Conservation (phyloP, 2,797 vertebrate genomes). For the Danionella dracula region DNA sequence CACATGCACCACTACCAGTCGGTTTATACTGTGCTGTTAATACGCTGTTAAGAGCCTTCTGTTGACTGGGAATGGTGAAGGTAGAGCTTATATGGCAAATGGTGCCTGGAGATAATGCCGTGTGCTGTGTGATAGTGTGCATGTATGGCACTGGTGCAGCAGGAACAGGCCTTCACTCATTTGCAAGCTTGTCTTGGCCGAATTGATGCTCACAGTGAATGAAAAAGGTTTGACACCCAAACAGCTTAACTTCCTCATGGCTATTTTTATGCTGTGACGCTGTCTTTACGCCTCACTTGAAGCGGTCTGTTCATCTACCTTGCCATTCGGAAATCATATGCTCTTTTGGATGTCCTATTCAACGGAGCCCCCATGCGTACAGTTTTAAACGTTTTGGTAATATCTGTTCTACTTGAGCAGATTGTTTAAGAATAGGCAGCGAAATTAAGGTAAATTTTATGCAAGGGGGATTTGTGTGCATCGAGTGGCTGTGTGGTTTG, state of each 20-base stretch:
- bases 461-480: background rate
- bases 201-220: background rate
- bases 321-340: background rate
- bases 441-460: background rate
- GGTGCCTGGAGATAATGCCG: constrained; percentile 20
- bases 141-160: constrained; percentile 3
- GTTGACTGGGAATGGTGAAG: background rate
- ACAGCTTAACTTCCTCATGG: constrained; percentile 36
- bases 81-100: constrained; percentile 13
- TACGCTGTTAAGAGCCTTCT: background rate
- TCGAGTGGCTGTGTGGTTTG: background rate
- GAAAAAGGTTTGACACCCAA: constrained; percentile 19
- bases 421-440: background rate
- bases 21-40: background rate
- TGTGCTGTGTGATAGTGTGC: constrained; percentile 2
- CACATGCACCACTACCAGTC: background rate
- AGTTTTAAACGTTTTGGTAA: background rate
- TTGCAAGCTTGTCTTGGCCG: background rate
- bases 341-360: background rate
- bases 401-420: background rate
- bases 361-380: background rate
- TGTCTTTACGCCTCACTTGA: background rate
- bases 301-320: background rate
- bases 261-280: constrained; percentile 42
- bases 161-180: constrained; percentile 10